Conservation (phyloP, 2,888 invertebrate genomes). For the Volucella inanis region DNA sequence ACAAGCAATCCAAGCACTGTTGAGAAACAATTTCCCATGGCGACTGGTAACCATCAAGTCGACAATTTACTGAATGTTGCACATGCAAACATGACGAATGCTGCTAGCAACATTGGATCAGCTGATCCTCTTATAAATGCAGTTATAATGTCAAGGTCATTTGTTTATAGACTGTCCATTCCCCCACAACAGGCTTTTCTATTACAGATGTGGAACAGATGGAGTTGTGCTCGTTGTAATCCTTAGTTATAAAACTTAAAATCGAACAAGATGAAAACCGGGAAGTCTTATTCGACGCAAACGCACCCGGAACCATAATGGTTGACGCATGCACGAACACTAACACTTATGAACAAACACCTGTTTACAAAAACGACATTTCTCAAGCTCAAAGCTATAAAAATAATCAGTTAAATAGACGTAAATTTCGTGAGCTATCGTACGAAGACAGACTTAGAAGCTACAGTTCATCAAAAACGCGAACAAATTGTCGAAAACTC, state of each 20-base stretch:
- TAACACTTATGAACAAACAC: not conserved
- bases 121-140: not conserved
- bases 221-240: slow-evolving; percentile 5
- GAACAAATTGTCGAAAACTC: too few relatives aligned
- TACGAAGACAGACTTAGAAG: too few relatives aligned
- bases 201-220: slow-evolving; percentile 3
- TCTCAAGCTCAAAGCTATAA: too few relatives aligned
- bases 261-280: slow-evolving; percentile 10
- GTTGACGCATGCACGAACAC: not conserved
- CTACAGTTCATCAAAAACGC: too few relatives aligned
- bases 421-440: too few relatives aligned
- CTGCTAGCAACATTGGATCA: too few relatives aligned
- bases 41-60: too few relatives aligned
- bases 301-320: not conserved
- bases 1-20: too few relatives aligned
- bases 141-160: not conserved
- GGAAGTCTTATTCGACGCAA: slow-evolving; percentile 11
- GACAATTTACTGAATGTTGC: too few relatives aligned
- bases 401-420: not conserved
- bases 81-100: too few relatives aligned
- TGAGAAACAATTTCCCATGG: too few relatives aligned
- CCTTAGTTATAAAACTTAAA: not conserved
- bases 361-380: not conserved
- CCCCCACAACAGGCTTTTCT: not conserved
- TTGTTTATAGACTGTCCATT: not conserved